Percentiles rank a stretch among this genome's conserved stretches.
Evolutionary conservation across 2,797 vertebrate genomes (phyloP).

Genomic region (Halcyon chelicuti): DNA sequence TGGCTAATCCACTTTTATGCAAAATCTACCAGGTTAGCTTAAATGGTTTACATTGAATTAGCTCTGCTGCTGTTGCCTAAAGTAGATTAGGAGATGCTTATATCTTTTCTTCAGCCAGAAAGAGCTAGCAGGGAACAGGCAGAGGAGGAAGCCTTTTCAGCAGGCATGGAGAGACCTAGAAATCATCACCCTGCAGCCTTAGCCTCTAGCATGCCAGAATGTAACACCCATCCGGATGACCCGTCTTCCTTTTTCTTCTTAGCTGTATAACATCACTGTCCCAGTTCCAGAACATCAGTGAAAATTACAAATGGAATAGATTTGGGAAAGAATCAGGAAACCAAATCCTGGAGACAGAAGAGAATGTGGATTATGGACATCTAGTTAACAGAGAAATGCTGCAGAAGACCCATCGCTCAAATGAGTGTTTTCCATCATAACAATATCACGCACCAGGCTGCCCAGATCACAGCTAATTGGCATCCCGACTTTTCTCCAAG

Average conservation of each 20-base stretch:
- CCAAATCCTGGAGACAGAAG: background rate
- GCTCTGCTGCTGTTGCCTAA: background rate
- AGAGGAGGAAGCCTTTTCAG: background rate
- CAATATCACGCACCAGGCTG: background rate
- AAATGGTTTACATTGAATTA: constrained; percentile 29
- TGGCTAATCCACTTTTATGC: constrained; percentile 38
- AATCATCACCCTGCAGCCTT: background rate
- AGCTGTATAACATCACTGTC: background rate
- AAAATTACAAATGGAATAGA: background rate
- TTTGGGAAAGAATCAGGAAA: background rate
- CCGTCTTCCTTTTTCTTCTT: background rate
- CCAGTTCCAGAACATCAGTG: background rate
- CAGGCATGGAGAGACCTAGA: background rate
- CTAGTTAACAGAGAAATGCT: background rate
- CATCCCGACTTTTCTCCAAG: background rate
- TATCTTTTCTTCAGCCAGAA: background rate
- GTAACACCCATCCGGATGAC: rapidly evolving
- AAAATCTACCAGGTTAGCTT: constrained; percentile 31
- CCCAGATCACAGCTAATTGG: background rate
- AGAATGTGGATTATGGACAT: background rate
- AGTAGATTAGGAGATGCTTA: constrained; percentile 26
- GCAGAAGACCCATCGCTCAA: background rate
- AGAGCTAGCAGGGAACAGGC: background rate
- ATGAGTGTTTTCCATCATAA: background rate
- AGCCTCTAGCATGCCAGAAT: background rate